These are phyloP conservation scores for Chlorocebus sabaeus DNA, from an alignment of 2,113 vertebrate genomes.

Conservation along the genomic window DNA sequence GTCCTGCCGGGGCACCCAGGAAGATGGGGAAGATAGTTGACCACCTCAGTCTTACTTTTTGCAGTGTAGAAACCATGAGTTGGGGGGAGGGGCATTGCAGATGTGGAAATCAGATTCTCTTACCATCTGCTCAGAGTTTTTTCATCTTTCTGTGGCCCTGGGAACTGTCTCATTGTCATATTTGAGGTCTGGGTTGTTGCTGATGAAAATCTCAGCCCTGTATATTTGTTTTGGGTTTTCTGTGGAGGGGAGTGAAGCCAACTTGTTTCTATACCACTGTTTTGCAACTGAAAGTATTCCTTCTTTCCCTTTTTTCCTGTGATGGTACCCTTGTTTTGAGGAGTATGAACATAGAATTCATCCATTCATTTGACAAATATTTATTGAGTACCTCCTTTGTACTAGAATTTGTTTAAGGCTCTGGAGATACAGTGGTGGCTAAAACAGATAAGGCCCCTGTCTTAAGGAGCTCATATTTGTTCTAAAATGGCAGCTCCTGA, in stretches of 20 bases:
- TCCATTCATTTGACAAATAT: not conserved
- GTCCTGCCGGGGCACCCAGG: not conserved
- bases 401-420: not conserved
- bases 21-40: not conserved
- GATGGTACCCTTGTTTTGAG: slow-evolving; percentile 20
- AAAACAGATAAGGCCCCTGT: not conserved
- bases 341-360: not conserved
- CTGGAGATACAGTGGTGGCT: not conserved
- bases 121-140: not conserved
- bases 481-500: not conserved
- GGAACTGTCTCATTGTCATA: not conserved
- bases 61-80: not conserved
- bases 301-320: not conserved
- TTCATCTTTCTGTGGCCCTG: not conserved
- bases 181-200: not conserved
- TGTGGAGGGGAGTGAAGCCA: not conserved
- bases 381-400: not conserved
- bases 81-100: not conserved
- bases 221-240: not conserved
- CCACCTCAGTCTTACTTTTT: not conserved
- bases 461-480: not conserved
- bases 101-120: not conserved
- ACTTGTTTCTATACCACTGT: not conserved
- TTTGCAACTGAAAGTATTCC: not conserved
- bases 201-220: not conserved